Percentiles rank a stretch among this genome's conserved stretches.
phyloP scores from a whole-genome alignment of 1,140 invertebrate species.

The Triops cancriformis region DNA sequence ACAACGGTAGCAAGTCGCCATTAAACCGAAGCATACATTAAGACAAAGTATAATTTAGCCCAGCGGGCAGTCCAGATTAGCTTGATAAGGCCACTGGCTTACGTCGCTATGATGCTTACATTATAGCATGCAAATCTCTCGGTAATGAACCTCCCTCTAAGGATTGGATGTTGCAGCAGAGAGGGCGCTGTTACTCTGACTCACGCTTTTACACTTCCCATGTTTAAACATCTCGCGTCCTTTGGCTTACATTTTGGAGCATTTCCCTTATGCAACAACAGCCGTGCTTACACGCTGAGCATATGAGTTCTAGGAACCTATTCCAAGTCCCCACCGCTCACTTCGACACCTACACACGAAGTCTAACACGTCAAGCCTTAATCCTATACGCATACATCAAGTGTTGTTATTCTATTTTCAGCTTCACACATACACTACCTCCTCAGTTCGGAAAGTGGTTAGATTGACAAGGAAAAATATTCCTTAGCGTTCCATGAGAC shows the following conservation, averaged over 20 bases:
- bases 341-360: background rate
- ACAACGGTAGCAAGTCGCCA: too few species aligned
- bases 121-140: background rate
- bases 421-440: background rate
- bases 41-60: too few species aligned
- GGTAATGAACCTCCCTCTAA: background rate
- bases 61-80: too few species aligned
- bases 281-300: background rate
- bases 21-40: too few species aligned
- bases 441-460: background rate
- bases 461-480: background rate
- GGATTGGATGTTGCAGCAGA: too few species aligned
- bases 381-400: slow-evolving; percentile 10
- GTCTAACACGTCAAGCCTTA: background rate
- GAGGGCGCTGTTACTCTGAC: too few species aligned
- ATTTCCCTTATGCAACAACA: too few species aligned
- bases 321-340: background rate
- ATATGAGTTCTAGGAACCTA: background rate
- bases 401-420: background rate
- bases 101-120: background rate
- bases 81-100: too few species aligned
- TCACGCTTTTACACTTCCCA: too few species aligned
- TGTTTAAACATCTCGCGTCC: background rate
- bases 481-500: background rate
- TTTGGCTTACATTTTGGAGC: too few species aligned